Percentiles rank a stretch among this genome's conserved stretches.
Conservation (phyloP, 2,888 invertebrate species). For the Epinotia demarniana region DNA sequence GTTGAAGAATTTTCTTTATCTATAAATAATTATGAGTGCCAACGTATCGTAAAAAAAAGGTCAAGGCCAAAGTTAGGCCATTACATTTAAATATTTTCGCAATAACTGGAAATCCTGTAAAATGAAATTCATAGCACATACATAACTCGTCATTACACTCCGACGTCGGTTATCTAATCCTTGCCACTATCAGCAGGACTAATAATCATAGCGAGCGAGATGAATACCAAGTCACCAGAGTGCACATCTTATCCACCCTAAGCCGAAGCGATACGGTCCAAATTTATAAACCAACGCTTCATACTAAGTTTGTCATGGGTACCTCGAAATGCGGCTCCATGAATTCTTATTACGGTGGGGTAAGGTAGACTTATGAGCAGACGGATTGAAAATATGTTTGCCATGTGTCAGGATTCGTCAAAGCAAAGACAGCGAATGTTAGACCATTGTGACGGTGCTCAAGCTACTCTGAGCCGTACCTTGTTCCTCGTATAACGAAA, state of each 20-base stretch:
- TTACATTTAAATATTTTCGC: constrained; percentile 23
- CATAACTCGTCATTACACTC: constrained; percentile 44
- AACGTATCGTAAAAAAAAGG: too few relatives aligned
- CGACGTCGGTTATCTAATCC: constrained; percentile 50
- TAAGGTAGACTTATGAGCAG: constrained; percentile 9
- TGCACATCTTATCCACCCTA: constrained; percentile 50
- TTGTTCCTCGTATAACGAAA: constrained; percentile 36
- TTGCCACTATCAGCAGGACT: constrained; percentile 54
- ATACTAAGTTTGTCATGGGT: constrained; percentile 3
- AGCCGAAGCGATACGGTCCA: constrained; percentile 51
- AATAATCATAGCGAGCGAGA: constrained; percentile 56
- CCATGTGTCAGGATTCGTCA: constrained; percentile 39
- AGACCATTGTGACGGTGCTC: constrained; percentile 61
- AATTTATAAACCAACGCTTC: constrained; percentile 33
- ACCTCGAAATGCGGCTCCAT: background rate
- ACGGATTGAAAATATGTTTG: background rate
- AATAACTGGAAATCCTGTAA: background rate
- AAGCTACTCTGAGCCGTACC: constrained; percentile 51
- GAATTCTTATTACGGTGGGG: constrained; percentile 7
- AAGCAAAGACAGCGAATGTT: constrained; percentile 49
- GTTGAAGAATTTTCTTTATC: too few relatives aligned
- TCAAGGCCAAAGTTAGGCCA: background rate
- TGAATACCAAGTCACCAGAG: constrained; percentile 56
- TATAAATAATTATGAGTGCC: too few relatives aligned
- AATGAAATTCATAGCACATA: constrained; percentile 40